Conservation (phyloP, 2,113 vertebrate species). For the Daubentonia madagascariensis region DNA sequence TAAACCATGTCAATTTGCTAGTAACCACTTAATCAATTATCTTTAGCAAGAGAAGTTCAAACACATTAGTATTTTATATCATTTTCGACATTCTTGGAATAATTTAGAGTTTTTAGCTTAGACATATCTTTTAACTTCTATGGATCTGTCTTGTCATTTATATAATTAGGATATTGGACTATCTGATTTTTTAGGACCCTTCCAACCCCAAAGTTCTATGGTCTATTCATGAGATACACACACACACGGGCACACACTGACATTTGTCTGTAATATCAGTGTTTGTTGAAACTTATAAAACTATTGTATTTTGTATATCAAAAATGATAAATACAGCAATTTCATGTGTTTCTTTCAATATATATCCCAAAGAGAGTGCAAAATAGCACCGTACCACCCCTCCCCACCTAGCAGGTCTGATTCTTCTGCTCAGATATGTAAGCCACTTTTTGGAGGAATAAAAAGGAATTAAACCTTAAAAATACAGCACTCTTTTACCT, state of each 20-base stretch:
- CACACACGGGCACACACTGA: neutral
- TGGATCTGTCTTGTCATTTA: neutral
- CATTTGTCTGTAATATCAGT: neutral
- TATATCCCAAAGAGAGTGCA: neutral
- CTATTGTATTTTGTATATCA: neutral
- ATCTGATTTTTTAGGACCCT: neutral
- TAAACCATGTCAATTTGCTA: neutral
- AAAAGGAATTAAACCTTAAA: neutral
- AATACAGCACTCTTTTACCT: neutral
- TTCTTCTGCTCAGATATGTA: neutral
- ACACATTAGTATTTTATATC: neutral
- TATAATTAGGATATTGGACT: neutral
- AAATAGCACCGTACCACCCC: neutral
- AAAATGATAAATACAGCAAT: neutral
- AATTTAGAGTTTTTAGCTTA: neutral
- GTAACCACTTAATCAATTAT: neutral
- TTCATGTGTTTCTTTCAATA: neutral
- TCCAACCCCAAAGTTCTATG: neutral
- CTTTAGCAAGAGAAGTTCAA: neutral
- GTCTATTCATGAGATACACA: neutral
- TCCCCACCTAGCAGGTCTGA: neutral
- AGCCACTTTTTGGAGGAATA: neutral
- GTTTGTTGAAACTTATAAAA: neutral
- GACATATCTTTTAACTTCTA: neutral
- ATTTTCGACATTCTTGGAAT: neutral